These are phyloP conservation scores for Malurus alboscapulatus DNA, from an alignment of 2,113 vertebrate species.

Conservation along the genomic window DNA sequence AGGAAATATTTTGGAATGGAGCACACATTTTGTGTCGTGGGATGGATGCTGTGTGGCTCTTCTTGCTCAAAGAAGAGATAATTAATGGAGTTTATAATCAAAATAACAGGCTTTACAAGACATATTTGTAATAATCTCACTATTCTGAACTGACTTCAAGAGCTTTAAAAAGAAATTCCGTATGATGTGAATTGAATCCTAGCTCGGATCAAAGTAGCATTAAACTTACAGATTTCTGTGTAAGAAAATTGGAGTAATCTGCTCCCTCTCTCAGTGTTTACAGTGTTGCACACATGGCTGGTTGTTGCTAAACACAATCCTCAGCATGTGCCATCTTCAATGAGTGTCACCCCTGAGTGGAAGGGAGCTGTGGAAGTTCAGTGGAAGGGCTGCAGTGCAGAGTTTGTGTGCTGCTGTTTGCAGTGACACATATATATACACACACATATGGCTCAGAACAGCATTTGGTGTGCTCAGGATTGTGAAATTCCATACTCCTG, in stretches of 20 bases:
- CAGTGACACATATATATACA: background rate
- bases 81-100: background rate
- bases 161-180: background rate
- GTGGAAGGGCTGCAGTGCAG: background rate
- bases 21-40: background rate
- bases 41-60: background rate
- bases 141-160: background rate
- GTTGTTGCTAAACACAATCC: background rate
- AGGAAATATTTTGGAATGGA: background rate
- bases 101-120: background rate
- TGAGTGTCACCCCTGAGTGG: background rate
- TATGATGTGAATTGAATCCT: background rate
- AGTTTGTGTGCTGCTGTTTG: background rate
- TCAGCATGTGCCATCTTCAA: background rate
- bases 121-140: background rate
- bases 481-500: background rate
- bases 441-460: background rate
- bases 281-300: background rate
- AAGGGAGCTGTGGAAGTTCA: background rate
- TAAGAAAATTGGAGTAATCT: background rate
- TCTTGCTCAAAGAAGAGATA: background rate
- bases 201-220: background rate
- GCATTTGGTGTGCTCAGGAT: background rate
- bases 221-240: background rate
- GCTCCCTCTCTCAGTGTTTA: background rate